Evolutionary conservation across 2,797 vertebrate genomes (phyloP).

Genomic region (Australoheros facetus): DNA sequence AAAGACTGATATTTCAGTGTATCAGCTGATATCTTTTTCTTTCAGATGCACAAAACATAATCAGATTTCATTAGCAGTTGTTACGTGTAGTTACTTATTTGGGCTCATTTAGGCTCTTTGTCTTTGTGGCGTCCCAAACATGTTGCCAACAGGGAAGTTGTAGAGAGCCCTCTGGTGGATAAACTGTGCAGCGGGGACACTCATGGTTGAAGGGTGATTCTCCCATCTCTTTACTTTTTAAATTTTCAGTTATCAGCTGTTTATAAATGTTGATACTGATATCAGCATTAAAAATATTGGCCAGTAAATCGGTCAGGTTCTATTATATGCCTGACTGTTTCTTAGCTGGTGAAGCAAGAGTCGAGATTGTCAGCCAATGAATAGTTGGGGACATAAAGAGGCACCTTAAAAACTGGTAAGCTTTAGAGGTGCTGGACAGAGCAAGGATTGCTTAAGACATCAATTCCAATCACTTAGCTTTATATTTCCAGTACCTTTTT

Average conservation of each 20-base stretch:
- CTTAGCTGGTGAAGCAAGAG: background rate
- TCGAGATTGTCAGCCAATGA: background rate
- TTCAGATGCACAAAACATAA: background rate
- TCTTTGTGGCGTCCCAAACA: background rate
- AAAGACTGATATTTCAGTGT: too few relatives aligned
- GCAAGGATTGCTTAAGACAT: background rate
- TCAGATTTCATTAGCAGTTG: background rate
- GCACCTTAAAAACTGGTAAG: background rate
- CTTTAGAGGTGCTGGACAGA: background rate
- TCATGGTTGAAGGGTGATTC: background rate
- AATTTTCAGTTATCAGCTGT: background rate
- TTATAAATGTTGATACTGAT: background rate
- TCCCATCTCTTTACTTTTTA: background rate
- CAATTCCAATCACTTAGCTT: background rate
- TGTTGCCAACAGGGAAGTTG: background rate
- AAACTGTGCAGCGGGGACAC: background rate
- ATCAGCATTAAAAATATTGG: background rate
- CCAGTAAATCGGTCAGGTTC: background rate
- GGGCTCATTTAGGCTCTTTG: too few relatives aligned
- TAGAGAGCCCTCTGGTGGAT: background rate
- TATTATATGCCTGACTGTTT: background rate
- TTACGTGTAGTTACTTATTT: background rate
- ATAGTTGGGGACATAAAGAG: too few relatives aligned
- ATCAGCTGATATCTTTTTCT: background rate
- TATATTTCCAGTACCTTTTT: background rate